phyloP scores from a whole-genome alignment of 1,140 invertebrate species.

The Palaemon carinicauda region DNA sequence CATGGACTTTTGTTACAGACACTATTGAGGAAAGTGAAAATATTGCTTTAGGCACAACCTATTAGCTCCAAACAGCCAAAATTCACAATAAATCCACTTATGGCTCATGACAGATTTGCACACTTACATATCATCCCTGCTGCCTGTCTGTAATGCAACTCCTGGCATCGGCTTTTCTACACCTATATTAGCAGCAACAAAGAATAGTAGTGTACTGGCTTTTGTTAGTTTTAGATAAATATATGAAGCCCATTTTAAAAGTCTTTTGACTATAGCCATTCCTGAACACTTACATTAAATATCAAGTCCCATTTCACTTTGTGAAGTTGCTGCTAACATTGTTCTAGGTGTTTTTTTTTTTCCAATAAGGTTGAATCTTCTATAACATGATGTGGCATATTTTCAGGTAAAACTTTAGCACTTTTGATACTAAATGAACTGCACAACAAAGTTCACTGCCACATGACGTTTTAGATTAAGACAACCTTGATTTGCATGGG shows the following conservation, averaged over 20 bases:
- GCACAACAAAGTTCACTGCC: background rate
- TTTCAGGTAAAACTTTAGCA: too few species aligned
- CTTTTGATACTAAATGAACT: background rate
- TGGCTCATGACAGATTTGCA: constrained; percentile 24
- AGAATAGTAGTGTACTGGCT: too few species aligned
- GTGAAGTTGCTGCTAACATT: too few species aligned
- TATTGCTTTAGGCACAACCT: background rate
- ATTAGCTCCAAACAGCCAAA: background rate
- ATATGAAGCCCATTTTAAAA: too few species aligned
- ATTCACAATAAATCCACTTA: background rate
- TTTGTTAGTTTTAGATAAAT: too few species aligned
- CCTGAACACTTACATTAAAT: too few species aligned
- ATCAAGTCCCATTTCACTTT: too few species aligned
- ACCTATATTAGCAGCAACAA: constrained; percentile 39
- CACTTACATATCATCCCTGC: constrained; percentile 27
- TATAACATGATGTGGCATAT: too few species aligned
- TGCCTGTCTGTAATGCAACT: constrained; percentile 33
- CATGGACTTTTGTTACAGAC: background rate
- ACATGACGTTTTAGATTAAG: constrained; percentile 27
- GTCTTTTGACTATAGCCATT: too few species aligned
- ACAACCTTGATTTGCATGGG: constrained; percentile 35
- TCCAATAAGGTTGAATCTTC: too few species aligned
- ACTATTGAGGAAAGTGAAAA: background rate
- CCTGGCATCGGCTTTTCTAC: constrained; percentile 38
- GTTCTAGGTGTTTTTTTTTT: too few species aligned